Evolutionary conservation across 2,797 vertebrate genomes (phyloP).

Genomic region (Cossypha polioptera): DNA sequence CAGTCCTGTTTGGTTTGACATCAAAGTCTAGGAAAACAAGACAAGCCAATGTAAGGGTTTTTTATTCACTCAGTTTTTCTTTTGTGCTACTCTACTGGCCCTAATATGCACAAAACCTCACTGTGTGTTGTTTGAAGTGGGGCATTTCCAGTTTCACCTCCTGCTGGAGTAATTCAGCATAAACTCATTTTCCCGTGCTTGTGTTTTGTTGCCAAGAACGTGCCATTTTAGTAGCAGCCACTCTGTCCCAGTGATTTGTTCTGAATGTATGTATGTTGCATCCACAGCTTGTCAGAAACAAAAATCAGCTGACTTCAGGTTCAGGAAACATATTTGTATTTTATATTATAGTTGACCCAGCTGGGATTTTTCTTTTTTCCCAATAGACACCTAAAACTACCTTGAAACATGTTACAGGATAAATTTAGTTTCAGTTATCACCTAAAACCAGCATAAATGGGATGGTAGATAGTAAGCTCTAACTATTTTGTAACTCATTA

Average conservation of each 20-base stretch:
- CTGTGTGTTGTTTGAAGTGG: not conserved
- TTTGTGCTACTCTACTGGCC: not conserved
- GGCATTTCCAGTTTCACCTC: not conserved
- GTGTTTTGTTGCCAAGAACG: not conserved
- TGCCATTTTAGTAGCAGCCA: not conserved
- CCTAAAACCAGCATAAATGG: not conserved
- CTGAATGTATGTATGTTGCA: not conserved
- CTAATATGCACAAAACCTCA: rapidly evolving
- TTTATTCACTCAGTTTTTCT: not conserved
- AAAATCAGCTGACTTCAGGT: not conserved
- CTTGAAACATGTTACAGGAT: not conserved
- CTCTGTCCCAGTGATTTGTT: not conserved
- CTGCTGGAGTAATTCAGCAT: not conserved
- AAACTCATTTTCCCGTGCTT: not conserved
- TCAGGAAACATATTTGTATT: rapidly evolving
- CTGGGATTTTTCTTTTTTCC: not conserved
- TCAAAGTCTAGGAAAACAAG: not conserved
- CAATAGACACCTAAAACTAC: not conserved
- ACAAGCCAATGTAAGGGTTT: not conserved
- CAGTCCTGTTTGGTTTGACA: not conserved
- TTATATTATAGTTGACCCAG: not conserved
- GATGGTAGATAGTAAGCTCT: not conserved
- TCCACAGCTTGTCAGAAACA: not conserved
- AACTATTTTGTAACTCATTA: not conserved
- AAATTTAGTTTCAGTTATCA: not conserved